A percentile compares a stretch with the other conserved stretches of the same genome.
phyloP scores from a whole-genome alignment of 2,113 vertebrate genomes.

The Toxotes jaculatrix region DNA sequence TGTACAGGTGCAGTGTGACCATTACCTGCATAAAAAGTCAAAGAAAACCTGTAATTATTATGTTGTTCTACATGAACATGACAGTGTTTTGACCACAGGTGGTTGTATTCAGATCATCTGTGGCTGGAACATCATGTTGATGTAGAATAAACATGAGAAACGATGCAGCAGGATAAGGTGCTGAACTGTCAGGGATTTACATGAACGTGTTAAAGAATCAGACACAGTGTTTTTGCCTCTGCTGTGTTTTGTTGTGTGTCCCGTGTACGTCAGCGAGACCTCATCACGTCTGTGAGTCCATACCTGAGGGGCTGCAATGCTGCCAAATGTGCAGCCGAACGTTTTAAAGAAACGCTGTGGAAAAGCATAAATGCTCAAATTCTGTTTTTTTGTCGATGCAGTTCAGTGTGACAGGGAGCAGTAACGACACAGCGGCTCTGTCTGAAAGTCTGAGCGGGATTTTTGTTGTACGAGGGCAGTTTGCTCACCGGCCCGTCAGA shows the following conservation, averaged over 20 bases:
- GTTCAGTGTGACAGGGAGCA: not conserved
- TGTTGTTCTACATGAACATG: no score
- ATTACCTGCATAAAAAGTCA: no score
- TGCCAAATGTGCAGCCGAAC: conserved; percentile 38
- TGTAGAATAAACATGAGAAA: no score
- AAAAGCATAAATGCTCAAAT: conserved; percentile 9
- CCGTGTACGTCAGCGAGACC: conserved; percentile 46
- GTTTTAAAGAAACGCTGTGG: not conserved
- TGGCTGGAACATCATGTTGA: no score
- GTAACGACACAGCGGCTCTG: no score
- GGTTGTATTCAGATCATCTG: no score
- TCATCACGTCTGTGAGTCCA: conserved; percentile 48
- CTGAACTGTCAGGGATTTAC: no score
- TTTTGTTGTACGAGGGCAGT: not conserved
- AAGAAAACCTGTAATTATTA: no score
- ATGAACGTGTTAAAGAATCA: not conserved
- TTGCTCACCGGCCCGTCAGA: not conserved
- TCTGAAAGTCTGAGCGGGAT: not conserved
- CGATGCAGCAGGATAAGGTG: no score
- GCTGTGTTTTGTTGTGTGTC: conserved; percentile 55
- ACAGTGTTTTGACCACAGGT: no score
- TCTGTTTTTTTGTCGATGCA: not conserved
- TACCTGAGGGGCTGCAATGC: conserved; percentile 54
- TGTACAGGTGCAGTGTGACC: no score
- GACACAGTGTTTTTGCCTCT: conserved; percentile 18